These are phyloP conservation scores for Anguilla megastoma DNA, from an alignment of 2,797 vertebrate species.

Conservation along the genomic window DNA sequence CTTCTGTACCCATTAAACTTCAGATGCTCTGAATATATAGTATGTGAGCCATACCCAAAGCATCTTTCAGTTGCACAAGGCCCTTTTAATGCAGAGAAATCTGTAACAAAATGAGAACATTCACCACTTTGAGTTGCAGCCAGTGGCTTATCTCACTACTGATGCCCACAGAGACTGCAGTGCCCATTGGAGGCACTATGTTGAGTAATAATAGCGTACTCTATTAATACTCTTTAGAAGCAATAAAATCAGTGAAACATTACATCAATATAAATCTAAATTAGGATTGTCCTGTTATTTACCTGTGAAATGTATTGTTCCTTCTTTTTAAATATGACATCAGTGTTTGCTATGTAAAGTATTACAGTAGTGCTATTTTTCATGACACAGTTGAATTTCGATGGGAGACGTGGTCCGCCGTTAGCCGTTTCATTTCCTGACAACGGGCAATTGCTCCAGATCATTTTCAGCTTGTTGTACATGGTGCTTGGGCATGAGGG, in stretches of 20 bases:
- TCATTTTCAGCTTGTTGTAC: neutral
- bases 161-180: neutral
- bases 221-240: neutral
- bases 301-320: neutral
- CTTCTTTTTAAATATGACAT: neutral
- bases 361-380: neutral
- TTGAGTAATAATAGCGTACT: neutral
- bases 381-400: constrained; percentile 41
- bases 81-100: neutral
- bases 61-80: neutral
- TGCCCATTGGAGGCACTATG: neutral
- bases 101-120: neutral
- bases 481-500: constrained; percentile 36
- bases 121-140: neutral
- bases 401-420: neutral
- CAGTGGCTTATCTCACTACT: neutral
- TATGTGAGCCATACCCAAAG: neutral
- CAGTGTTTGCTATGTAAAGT: neutral
- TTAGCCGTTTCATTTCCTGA: neutral
- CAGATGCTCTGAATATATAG: neutral
- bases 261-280: neutral
- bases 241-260: neutral
- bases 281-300: neutral
- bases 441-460: neutral
- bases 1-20: neutral